Evolutionary conservation across 2,888 invertebrate genomes (phyloP), one percentile per base, ranked within the genome.

Genomic region (Mesorhabditis spiculigera): DNA sequence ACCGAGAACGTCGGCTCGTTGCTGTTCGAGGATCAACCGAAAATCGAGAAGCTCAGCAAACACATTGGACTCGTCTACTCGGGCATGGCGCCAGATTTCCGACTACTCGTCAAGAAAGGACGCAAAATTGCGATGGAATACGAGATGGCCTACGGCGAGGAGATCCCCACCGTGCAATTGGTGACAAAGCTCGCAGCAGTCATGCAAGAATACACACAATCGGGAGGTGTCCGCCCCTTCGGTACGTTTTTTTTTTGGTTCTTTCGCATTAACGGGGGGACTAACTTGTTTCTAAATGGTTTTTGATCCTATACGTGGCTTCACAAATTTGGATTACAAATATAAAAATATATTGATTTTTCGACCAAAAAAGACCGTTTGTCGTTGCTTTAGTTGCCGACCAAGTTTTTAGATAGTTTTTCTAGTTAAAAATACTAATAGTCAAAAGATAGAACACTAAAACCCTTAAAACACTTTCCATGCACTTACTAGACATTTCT

Each of bases 171-270:
- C 0, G 92, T 93, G 0, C 96, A 97, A 87, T 89, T 98, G 16
- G 98, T 98, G 65, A 95, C 96, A 87, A 89, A 93, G 76, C 92
- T 98, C 2, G 97, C 98, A 41, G 92, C 93, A 69, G 92, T 98
- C 44, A 98, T 99, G 97, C 98, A 98, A 88, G 98, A 98, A 87
- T 99, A 96, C 86, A 99, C 98, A 5, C 98, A 98, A 87, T 95
- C 95, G 3, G 97, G 96, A 72, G 98, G 98, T 81, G 98, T 98
- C 5, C 91, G 98, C 82, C 98, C 98, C 0, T 98, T 99, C 87
- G 98, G 28, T 28, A 28, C 28, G 28, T 28, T 28, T 28, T 28
- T 28, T 28, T 28, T 28, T 28, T 28, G 28, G 28, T 28, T 28
- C 28, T 28, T 28, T 28, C 28, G 28, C 28, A 28, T 28, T 28